phyloP scores from a whole-genome alignment of 2,888 invertebrate species.

The Philereme transversata region DNA sequence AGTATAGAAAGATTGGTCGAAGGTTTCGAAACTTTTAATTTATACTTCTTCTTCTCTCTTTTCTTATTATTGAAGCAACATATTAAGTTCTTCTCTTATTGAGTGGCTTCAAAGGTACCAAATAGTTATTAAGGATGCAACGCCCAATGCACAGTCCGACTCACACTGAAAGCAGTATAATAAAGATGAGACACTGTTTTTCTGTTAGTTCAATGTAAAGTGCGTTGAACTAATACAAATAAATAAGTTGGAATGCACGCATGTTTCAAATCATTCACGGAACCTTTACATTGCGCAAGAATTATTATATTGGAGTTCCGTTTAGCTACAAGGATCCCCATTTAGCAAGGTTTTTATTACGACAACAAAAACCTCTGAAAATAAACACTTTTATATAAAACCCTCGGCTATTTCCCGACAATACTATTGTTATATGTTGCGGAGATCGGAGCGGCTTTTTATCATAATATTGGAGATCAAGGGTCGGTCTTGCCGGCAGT shows the following conservation, averaged over 20 bases:
- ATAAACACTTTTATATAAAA: conserved; percentile 23
- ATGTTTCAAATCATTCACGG: conserved; percentile 66
- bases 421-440: conserved; percentile 47
- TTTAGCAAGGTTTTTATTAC: conserved; percentile 4
- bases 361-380: conserved; percentile 12
- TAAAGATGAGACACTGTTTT: conserved; percentile 5
- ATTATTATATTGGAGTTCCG: conserved; percentile 9
- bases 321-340: conserved; percentile 1
- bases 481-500: conserved; percentile 43
- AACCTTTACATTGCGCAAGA: conserved; percentile 49
- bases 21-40: too few relatives aligned
- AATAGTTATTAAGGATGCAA: too few relatives aligned
- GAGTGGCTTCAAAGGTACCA: too few relatives aligned
- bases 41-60: too few relatives aligned
- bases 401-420: conserved; percentile 29
- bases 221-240: conserved; percentile 68
- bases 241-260: conserved; percentile 57
- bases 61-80: too few relatives aligned
- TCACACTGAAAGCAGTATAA: background rate
- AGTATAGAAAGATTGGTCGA: too few relatives aligned
- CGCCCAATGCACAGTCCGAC: background rate
- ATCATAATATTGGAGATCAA: conserved; percentile 60
- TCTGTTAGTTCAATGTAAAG: conserved; percentile 39
- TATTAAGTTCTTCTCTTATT: too few relatives aligned
- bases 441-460: conserved; percentile 54